A percentile compares a stretch with the other conserved stretches of the same genome.
phyloP scores from a whole-genome alignment of 2,797 vertebrate genomes.

The Rhinoraja longicauda region DNA sequence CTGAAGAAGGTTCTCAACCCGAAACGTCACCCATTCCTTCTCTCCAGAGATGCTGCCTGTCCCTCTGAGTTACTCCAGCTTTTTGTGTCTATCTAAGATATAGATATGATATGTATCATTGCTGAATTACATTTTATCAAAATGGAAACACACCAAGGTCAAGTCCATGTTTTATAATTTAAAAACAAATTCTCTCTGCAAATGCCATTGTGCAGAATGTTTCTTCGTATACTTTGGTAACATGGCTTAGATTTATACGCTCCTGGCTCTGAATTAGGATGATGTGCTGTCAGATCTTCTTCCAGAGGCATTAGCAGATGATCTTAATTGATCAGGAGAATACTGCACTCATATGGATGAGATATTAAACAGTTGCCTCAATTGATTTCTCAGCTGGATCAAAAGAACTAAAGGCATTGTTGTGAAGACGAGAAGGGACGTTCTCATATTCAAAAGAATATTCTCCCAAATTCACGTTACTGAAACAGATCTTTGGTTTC shows the following conservation, averaged over 20 bases:
- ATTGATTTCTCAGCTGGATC: no score
- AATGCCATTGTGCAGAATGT: neutral
- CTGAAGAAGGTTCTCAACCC: no score
- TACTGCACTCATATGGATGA: no score
- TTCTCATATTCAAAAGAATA: no score
- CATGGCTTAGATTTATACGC: neutral
- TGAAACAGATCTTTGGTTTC: no score
- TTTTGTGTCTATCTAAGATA: neutral
- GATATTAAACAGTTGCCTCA: no score
- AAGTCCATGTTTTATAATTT: neutral
- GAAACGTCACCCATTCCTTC: no score
- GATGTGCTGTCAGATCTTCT: neutral
- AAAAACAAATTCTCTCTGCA: neutral
- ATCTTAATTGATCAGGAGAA: neutral
- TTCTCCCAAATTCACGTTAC: no score
- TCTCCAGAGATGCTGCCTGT: no score
- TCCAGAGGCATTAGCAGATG: neutral
- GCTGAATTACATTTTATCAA: neutral
- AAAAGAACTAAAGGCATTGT: no score
- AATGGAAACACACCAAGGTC: neutral
- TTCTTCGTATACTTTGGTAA: neutral
- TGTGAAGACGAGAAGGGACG: no score
- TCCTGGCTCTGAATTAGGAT: neutral
- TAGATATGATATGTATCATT: neutral
- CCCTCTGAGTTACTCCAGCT: no score